These are phyloP conservation scores for Dynastes hyllus DNA, from an alignment of 2,888 invertebrate species.

Conservation along the genomic window DNA sequence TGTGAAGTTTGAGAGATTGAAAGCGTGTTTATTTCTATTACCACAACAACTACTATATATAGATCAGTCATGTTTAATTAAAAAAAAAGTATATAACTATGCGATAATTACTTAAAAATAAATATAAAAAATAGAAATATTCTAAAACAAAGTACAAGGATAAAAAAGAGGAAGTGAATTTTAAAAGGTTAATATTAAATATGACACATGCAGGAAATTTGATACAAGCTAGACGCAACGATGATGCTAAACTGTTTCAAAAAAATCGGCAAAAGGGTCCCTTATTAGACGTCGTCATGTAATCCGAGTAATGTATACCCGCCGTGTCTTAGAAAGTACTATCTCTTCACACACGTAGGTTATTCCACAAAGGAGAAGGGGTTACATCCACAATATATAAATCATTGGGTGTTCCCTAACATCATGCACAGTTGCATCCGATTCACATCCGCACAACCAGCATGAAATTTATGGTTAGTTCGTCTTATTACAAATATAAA, in stretches of 20 bases:
- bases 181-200: not conserved
- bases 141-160: too few relatives aligned
- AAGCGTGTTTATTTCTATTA: too few relatives aligned
- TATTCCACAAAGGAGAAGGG: conserved; percentile 25
- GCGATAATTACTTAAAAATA: too few relatives aligned
- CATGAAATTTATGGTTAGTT: conserved; percentile 53
- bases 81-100: too few relatives aligned
- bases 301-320: not conserved
- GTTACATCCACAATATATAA: conserved; percentile 51
- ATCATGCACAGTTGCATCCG: conserved; percentile 52
- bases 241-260: not conserved
- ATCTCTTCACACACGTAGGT: conserved; percentile 37
- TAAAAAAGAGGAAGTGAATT: too few relatives aligned
- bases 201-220: not conserved
- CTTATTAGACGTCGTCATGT: conserved; percentile 15
- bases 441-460: conserved; percentile 44
- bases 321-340: conserved; percentile 47
- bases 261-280: conserved; percentile 4
- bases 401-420: conserved; percentile 50
- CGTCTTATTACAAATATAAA: not conserved
- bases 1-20: too few relatives aligned
- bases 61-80: too few relatives aligned
- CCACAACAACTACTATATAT: too few relatives aligned
- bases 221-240: not conserved
- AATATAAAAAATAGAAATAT: too few relatives aligned